Evolutionary conservation across 1,140 invertebrate species (phyloP), one percentile per base, ranked within the genome.

Genomic region (Bombus ignitus): DNA sequence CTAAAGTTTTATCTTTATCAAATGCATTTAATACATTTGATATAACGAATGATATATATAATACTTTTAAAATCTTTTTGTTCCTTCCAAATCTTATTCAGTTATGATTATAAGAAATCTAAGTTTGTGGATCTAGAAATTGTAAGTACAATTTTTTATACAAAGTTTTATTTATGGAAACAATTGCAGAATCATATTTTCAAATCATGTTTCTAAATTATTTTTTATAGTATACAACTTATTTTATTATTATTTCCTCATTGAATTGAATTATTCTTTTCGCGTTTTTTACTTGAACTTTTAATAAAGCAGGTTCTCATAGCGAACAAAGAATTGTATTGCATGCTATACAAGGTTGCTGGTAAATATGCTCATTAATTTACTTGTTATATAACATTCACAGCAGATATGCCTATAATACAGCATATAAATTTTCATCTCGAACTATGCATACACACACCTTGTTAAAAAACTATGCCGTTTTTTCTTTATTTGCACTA

Each of bases 401-500:
- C 28, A 42, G 57, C 66, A 53, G 15, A 10, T 28, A 80, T 79
- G 37, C n/a, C 13, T 44, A 70, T 53, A 79, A 47, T 68, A 68
- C 28, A 22, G 10, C 35, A 70, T 44, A 13, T 66, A 72, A 39
- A 71, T 72, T 80, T 70, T 44, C 8, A 2, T 71, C 18, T 53
- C 37, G 22, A 39, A 53, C 39, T 28, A 25, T 13, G 5, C 32
- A 44, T 80, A 53, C 22, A 80, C 25, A 53, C 39, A 80, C 4
- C 35, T 70, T 80, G 3, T 70, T 70, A 53, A 65, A 65, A 22
- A 65, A 6, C 28, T 42, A 72, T 72, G n/a, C 28, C 44, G 25
- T 81, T n/a, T 32, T 73, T 66, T 53, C 81, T 83, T 68, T 66
- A 47, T 65, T 66, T 12, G 25, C 59, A 76, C n/a, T 39, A 10